Base-by-base conservation (phyloP, 2,888 invertebrate species). In the Candidula unifasciata region DNA sequence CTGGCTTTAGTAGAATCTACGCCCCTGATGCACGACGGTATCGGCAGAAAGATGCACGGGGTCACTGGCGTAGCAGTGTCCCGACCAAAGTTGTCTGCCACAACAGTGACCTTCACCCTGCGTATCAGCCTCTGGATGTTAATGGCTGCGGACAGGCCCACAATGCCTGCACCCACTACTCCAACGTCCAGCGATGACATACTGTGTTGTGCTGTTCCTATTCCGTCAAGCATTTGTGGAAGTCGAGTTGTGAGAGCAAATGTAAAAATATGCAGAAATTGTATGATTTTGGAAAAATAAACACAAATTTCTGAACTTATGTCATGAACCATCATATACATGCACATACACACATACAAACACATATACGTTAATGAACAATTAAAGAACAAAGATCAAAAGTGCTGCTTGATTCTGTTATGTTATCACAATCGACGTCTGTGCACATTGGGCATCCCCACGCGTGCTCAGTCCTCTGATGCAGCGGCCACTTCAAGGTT, bases 81-180 rank as follows among this genome's bases (percentile, higher is more conserved):
- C 44, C 33, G 35, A 35, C 85, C 84, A 79, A 86, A 87, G 33
- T 68, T 84, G 64, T 87, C 86, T 18, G 87, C 87, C 68, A 86
- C 54, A 18, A 87, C 76, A 6, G 87, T 87, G 37, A 87, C 86
- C 24, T 80, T 68, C 35, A 69, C 57, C 3, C 64, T 24, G 16
- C 69, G 84, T 33, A 82, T 84, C 13, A 84, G 80, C 57, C 68
- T 84, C 78, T 87, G 86, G n/a, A 87, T 35, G 64, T 85, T 85
- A 21, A 87, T 80, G 30, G 87, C 87, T 5, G 85, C 30, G 33
- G 86, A 86, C 54, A 87, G 60, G 21, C 87, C 87, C 13, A 82
- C 81, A 27, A 87, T 80, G 3, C 87, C 87, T 1, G 87, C 87
- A 30, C 87, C 87, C 3, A 87, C 66, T 18, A 87, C 86, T 30